Evolutionary conservation across 2,797 vertebrate genomes (phyloP), one percentile per base, ranked within the genome.

Genomic region (Brachyrhaphis roseni): DNA sequence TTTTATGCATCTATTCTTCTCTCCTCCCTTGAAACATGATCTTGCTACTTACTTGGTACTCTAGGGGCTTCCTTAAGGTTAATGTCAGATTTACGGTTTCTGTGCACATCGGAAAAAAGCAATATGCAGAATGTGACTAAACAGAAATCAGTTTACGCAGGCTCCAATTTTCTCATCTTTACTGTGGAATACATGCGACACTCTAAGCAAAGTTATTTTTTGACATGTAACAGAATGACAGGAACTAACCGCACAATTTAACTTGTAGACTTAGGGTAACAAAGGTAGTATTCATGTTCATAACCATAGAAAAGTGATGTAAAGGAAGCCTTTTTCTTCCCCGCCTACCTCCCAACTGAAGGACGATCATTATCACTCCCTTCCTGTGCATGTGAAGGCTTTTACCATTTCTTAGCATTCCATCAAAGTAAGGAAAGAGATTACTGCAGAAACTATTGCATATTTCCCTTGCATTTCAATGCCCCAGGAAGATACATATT

Each of bases 301-400:
- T 53, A 70, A 28, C 8, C 3, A 4, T 7, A 7, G 11, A 34
- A 13, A 53, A 55, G 41, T 8, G 13, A 28, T 57, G 41, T 23
- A 72, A 5, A 45, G 18, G 41, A 59, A n/a, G 20, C 3, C n/a
- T 1, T 20, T 15, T 41, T 57, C 31, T 57, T 47, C n/a, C 68
- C 39, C 8, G 2, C 20, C 49, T 8, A 8, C 20, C 49, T 7
- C 41, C 28, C 31, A 23, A 34, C 36, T 12, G 46, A 15, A 20
- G 28, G 28, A 45, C 2, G 16, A 72, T 34, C 34, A 62, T 62
- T 62, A 34, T 62, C 59, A 18, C 31, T 62, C 31, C 59, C 28
- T 18, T 62, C 59, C 57, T 62, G n/a, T 62, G 57, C 13, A 34
- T 34, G 71, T 72, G 46, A 72, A 78, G 72, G 31, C 46, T 77